Conservation (phyloP, 2,888 invertebrate species). For the Formica aserva region DNA sequence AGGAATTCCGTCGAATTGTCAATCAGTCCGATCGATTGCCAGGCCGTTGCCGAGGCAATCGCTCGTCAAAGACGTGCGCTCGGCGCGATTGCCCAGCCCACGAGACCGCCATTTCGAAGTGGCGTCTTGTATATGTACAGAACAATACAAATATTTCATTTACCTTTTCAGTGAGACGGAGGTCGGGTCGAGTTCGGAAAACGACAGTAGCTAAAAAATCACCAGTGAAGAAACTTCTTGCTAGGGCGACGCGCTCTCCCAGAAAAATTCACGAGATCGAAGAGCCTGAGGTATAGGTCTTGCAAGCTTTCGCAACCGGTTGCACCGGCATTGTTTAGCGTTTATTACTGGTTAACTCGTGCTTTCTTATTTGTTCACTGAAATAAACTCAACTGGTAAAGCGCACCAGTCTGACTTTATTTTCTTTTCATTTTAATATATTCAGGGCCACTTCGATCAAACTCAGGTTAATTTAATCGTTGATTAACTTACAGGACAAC, state of each 20-base stretch:
- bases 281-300: slow-evolving; percentile 77
- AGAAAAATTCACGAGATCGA: slow-evolving; percentile 77
- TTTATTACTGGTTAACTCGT: background rate
- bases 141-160: slow-evolving; percentile 62
- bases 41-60: background rate
- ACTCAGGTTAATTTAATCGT: no score
- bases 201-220: slow-evolving; percentile 79
- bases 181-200: slow-evolving; percentile 87
- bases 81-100: slow-evolving; percentile 45
- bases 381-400: background rate
- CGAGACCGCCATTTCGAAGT: slow-evolving; percentile 80
- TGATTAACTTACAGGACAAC: no score
- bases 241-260: slow-evolving; percentile 78
- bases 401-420: background rate
- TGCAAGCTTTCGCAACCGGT: background rate
- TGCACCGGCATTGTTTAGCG: background rate
- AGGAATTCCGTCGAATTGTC: background rate
- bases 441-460: background rate
- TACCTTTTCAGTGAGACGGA: slow-evolving; percentile 86
- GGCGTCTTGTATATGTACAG: slow-evolving; percentile 70
- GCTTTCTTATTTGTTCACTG: background rate
- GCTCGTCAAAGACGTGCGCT: slow-evolving; percentile 25
- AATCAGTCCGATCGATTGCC: background rate
- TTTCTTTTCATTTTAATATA: background rate
- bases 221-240: slow-evolving; percentile 79